phyloP scores from a whole-genome alignment of 2,888 invertebrate species.

The Drosophila tripunctata region DNA sequence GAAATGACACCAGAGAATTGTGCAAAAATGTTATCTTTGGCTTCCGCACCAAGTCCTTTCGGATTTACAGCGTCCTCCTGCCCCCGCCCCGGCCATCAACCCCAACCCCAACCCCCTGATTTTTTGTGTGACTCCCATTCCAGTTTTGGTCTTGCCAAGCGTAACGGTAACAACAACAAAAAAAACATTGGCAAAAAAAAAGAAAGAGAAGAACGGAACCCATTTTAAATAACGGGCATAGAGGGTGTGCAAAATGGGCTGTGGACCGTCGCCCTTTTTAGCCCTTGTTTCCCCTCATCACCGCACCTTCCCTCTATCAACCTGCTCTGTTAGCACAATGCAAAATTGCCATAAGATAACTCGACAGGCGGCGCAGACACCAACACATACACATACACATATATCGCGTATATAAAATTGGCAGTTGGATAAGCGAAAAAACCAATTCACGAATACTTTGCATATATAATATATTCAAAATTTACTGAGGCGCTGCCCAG shows the following conservation, averaged over 20 bases:
- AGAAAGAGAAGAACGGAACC: constrained; percentile 55
- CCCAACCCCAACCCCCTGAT: too few relatives aligned
- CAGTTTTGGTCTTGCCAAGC: constrained; percentile 40
- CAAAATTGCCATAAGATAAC: constrained; percentile 77
- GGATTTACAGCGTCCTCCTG: constrained; percentile 68
- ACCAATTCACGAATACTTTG: constrained; percentile 85
- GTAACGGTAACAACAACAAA: constrained; percentile 47
- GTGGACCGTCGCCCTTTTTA: constrained; percentile 57
- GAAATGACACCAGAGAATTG: constrained; percentile 82
- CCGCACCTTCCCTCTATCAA: background rate
- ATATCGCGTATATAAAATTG: constrained; percentile 75
- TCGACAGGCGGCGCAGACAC: constrained; percentile 71
- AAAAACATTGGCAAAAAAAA: constrained; percentile 40
- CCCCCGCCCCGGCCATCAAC: background rate
- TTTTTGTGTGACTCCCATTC: background rate
- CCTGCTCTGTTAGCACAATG: constrained; percentile 16
- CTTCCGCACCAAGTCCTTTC: constrained; percentile 80
- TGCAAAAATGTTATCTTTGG: constrained; percentile 83
- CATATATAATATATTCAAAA: constrained; percentile 84
- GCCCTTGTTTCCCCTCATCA: background rate
- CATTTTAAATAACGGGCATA: constrained; percentile 75
- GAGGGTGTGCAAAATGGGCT: constrained; percentile 76
- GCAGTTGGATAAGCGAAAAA: constrained; percentile 83
- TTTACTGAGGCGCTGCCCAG: constrained; percentile 72
- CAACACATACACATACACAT: constrained; percentile 40